phyloP scores from a whole-genome alignment of 2,797 vertebrate genomes.

The Gallinago stenura region DNA sequence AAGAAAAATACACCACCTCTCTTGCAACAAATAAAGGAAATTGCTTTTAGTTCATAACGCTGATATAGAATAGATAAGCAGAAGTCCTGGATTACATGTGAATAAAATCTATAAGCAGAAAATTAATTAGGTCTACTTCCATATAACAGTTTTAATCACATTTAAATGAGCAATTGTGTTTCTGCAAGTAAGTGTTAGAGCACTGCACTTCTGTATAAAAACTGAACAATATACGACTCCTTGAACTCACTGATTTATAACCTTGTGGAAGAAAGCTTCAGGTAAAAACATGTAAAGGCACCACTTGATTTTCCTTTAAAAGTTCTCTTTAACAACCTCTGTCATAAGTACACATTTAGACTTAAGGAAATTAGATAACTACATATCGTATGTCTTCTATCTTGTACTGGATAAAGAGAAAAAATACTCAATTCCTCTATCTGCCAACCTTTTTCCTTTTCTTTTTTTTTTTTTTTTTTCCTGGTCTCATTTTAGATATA shows the following conservation, averaged over 20 bases:
- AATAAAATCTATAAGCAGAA: background rate
- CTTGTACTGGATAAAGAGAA: background rate
- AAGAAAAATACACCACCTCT: constrained; percentile 23
- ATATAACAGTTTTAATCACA: background rate
- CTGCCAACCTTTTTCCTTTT: background rate
- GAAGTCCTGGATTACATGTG: background rate
- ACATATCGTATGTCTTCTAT: background rate
- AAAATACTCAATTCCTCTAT: background rate
- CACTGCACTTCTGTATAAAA: background rate
- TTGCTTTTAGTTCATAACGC: background rate
- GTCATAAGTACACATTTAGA: background rate
- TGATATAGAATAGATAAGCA: background rate
- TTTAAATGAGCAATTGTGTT: background rate
- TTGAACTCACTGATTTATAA: background rate
- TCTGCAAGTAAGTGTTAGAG: background rate
- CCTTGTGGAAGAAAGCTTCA: background rate
- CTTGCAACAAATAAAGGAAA: constrained; percentile 40
- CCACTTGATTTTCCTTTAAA: background rate
- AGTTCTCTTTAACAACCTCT: background rate
- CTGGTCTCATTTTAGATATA: background rate
- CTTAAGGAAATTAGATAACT: background rate
- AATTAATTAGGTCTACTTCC: background rate
- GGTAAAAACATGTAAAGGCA: background rate
- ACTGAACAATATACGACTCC: background rate
- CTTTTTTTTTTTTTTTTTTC: background rate